Percentiles rank a stretch among this genome's conserved stretches.
These are phyloP conservation scores for Neocrepidodera transversa DNA, from an alignment of 2,888 invertebrate species.

Conservation along the genomic window DNA sequence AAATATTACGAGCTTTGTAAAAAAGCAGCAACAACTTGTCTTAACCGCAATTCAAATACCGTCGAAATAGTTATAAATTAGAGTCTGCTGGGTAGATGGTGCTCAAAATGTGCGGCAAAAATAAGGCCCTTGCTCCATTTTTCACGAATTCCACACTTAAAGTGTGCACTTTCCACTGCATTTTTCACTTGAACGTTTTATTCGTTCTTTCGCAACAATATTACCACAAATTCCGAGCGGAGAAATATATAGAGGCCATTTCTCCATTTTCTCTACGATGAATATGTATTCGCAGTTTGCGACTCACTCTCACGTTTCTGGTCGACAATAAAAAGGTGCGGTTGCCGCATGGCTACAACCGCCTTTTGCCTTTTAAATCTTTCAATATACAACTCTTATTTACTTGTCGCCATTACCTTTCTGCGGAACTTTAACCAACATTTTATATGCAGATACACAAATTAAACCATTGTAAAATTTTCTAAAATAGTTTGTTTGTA, in stretches of 20 bases:
- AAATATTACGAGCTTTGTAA: too few relatives aligned
- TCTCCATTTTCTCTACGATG: constrained; percentile 16
- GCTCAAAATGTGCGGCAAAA: not conserved
- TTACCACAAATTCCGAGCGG: constrained; percentile 17
- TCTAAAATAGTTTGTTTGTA: too few relatives aligned
- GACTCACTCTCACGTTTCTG: constrained; percentile 18
- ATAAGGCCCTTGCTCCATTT: not conserved
- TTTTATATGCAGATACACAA: too few relatives aligned
- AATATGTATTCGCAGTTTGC: constrained; percentile 19
- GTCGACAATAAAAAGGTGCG: constrained; percentile 12
- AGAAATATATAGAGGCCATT: constrained; percentile 9
- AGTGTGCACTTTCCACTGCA: constrained; percentile 14
- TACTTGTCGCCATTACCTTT: constrained; percentile 10
- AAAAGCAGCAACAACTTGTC: too few relatives aligned
- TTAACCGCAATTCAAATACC: not conserved
- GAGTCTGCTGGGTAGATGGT: not conserved
- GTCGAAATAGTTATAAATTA: not conserved
- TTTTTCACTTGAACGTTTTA: constrained; percentile 14
- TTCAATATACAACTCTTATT: constrained; percentile 15
- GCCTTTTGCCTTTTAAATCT: constrained; percentile 14
- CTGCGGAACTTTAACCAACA: too few relatives aligned
- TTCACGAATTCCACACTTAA: constrained; percentile 12
- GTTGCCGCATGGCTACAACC: not conserved
- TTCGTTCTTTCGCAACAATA: constrained; percentile 19
- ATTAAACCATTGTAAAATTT: too few relatives aligned